Conservation (phyloP, 2,113 vertebrate species). For the Cervus canadensis region DNA sequence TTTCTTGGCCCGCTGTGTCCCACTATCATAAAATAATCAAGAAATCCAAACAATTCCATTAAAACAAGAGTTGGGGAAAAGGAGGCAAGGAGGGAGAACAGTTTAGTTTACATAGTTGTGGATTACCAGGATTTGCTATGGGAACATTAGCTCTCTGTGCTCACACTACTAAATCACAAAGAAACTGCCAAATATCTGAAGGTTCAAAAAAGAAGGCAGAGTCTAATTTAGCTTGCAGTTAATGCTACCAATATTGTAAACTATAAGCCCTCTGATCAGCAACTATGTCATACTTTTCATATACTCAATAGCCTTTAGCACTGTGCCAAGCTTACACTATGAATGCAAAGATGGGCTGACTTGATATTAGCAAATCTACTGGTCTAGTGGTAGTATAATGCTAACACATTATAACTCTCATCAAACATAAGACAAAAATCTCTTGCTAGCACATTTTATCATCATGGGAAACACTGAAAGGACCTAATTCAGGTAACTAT, state of each 20-base stretch:
- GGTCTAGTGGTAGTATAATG: background rate
- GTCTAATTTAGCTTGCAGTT: background rate
- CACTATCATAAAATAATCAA: conserved; percentile 83
- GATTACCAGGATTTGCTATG: background rate
- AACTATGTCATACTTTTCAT: background rate
- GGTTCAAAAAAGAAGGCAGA: background rate
- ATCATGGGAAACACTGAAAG: background rate
- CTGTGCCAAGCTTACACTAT: background rate
- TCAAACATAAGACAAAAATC: background rate
- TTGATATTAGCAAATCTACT: background rate
- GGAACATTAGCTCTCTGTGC: background rate
- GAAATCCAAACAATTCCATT: conserved; percentile 55
- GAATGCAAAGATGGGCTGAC: background rate
- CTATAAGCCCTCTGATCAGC: background rate
- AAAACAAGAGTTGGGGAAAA: background rate
- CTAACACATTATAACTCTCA: background rate
- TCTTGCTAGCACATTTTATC: background rate
- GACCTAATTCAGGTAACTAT: background rate
- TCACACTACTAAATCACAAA: background rate
- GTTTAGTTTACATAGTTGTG: background rate
- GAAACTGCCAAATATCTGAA: background rate
- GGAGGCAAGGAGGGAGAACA: background rate
- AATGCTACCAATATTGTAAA: background rate
- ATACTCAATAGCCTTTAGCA: background rate
- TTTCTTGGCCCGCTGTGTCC: conserved; percentile 98